Evolutionary conservation across 1,140 invertebrate species (phyloP).

Genomic region (Rhizoglyphus robini): DNA sequence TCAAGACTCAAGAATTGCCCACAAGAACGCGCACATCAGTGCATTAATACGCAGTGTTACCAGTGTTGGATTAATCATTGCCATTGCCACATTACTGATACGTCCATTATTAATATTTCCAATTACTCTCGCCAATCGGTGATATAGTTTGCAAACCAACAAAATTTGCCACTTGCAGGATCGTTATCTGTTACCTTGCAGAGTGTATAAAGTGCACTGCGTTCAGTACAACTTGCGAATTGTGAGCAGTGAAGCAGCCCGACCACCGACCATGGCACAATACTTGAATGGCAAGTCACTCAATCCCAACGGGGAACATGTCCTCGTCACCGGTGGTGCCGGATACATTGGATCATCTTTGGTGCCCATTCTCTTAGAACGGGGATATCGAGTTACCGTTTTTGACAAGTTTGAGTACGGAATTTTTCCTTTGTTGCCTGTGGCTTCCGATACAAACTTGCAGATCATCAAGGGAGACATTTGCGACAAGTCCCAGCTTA

Average conservation of each 20-base stretch:
- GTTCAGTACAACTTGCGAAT: not conserved
- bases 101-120: too few relatives aligned
- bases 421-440: constrained; percentile 24
- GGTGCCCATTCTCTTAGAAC: constrained; percentile 26
- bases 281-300: not conserved
- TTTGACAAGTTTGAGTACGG: constrained; percentile 28
- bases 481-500: constrained; percentile 21
- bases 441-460: constrained; percentile 20
- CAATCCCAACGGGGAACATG: constrained; percentile 18
- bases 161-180: too few relatives aligned
- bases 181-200: too few relatives aligned
- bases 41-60: too few relatives aligned
- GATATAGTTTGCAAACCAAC: too few relatives aligned
- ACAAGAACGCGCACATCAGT: too few relatives aligned
- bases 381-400: constrained; percentile 28
- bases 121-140: too few relatives aligned
- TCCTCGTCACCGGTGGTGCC: constrained; percentile 28
- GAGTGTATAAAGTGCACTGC: not conserved
- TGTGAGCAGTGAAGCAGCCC: not conserved
- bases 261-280: not conserved
- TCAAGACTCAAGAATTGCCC: too few relatives aligned
- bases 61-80: too few relatives aligned
- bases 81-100: too few relatives aligned
- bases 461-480: constrained; percentile 28
- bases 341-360: constrained; percentile 30